Percentiles rank a stretch among this genome's conserved stretches.
phyloP scores from a whole-genome alignment of 2,888 invertebrate genomes.

The Lathronympha strigana region DNA sequence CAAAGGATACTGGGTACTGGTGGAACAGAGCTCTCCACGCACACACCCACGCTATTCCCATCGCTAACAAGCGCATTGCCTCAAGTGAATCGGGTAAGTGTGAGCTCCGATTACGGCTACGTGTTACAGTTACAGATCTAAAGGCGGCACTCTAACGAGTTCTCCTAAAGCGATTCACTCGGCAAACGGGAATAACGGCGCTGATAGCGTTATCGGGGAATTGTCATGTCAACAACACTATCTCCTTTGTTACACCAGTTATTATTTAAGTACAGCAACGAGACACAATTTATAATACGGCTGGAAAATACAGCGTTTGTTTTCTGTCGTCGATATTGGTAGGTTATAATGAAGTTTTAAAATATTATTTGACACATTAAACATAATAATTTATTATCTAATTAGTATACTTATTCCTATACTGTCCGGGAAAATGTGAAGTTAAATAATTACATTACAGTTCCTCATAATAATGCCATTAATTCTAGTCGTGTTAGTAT shows the following conservation, averaged over 20 bases:
- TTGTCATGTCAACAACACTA: slow-evolving; percentile 76
- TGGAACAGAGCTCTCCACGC: slow-evolving; percentile 15
- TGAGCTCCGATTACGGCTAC: neutral
- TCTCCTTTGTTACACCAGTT: slow-evolving; percentile 67
- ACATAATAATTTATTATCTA: neutral
- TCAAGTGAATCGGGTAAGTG: neutral
- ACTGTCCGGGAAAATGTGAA: neutral
- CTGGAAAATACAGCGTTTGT: slow-evolving; percentile 16
- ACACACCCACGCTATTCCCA: neutral
- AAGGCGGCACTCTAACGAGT: neutral
- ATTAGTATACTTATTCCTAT: neutral
- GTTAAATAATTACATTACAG: neutral
- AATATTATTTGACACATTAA: neutral
- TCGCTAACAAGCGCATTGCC: neutral
- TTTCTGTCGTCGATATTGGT: neutral
- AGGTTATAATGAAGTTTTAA: neutral
- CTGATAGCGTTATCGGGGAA: slow-evolving; percentile 77
- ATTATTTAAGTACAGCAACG: slow-evolving; percentile 58
- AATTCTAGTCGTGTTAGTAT: too few species aligned
- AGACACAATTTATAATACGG: slow-evolving; percentile 45
- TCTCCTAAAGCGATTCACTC: neutral
- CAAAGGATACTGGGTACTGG: slow-evolving; percentile 23
- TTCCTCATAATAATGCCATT: neutral
- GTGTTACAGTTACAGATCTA: neutral
- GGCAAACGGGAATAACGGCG: slow-evolving; percentile 4